These are phyloP conservation scores for Atherinomorus stipes DNA, from an alignment of 2,113 vertebrate species.

Conservation along the genomic window DNA sequence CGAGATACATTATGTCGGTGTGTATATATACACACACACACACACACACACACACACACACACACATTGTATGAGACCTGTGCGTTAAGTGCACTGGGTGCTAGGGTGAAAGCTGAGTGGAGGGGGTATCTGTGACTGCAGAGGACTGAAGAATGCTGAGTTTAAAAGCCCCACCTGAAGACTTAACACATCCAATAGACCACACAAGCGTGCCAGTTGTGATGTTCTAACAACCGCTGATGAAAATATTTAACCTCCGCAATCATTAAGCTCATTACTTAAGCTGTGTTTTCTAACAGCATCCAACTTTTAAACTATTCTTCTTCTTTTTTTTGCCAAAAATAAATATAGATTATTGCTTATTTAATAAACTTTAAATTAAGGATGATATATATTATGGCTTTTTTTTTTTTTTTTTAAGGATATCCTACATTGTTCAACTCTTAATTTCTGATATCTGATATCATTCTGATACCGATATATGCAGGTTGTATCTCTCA, in stretches of 20 bases:
- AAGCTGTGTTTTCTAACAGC: neutral
- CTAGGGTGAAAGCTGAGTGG: constrained; percentile 65
- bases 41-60: constrained; percentile 66
- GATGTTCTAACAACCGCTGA: constrained; percentile 52
- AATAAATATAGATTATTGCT: neutral
- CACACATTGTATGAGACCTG: constrained; percentile 56
- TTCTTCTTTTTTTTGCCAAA: neutral
- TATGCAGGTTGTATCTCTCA: no score
- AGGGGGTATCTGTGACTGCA: constrained; percentile 72
- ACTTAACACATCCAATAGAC: constrained; percentile 57
- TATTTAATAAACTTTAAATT: no score
- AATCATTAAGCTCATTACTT: constrained; percentile 33
- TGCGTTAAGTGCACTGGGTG: constrained; percentile 74
- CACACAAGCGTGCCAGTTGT: constrained; percentile 10
- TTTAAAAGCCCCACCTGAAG: constrained; percentile 66
- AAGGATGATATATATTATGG: no score
- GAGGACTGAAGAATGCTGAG: constrained; percentile 45
- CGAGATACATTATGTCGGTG: constrained; percentile 73
- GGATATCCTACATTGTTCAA: no score
- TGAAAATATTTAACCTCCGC: constrained; percentile 52
- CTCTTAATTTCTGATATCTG: no score
- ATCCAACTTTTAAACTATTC: neutral
- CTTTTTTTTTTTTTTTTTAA: no score
- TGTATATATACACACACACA: constrained; percentile 62
- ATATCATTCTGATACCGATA: no score